Evolutionary conservation across 2,113 vertebrate species (phyloP), one percentile per base, ranked within the genome.

Genomic region (Progne subis): DNA sequence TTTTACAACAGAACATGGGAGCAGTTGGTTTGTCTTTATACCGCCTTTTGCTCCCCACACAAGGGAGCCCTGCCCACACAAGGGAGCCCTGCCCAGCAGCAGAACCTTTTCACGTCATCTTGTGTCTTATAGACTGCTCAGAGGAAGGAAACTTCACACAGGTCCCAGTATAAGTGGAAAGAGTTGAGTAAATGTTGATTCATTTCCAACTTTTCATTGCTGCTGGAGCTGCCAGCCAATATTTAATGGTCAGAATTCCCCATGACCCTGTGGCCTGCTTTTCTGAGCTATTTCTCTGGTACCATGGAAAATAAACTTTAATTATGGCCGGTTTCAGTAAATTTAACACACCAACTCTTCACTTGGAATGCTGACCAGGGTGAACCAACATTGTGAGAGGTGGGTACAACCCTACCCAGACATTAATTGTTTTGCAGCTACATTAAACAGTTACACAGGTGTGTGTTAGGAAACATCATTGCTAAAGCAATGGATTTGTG

Each of bases 21-120:
- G 20, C 3, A 72, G 8, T 37, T 37, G 28, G 2, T 69, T 79
- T 72, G 15, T 24, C 53, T 87, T 53, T 24, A 19, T 8, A 37
- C 2, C 3, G 14, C 46, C 60, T 71, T 50, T 24, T 69, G 4
- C 14, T 61, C 14, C 24, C 39, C 59, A 1, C 14, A 5, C 23
- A 1, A 0, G 28, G 31, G 12, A 56, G 8, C 8, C 24, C n/a
- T 64, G 24, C 43, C 29, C 47, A 60, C 14, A 5, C 23, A 1
- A 0, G 28, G 31, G 12, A 56, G 8, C 8, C 24, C n/a, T 64
- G 24, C 43, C 29, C 47, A 60, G 4, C 12, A 50, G 13, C 7
- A 67, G 61, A 68, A 50, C 12, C 1, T 20, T 76, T 47, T 61
- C 18, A 14, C 39, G 16, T 55, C 23, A 23, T 49, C 52, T 70